Evolutionary conservation across 2,888 invertebrate genomes (phyloP).

Genomic region (Imbricaverruca yamaguchii): DNA sequence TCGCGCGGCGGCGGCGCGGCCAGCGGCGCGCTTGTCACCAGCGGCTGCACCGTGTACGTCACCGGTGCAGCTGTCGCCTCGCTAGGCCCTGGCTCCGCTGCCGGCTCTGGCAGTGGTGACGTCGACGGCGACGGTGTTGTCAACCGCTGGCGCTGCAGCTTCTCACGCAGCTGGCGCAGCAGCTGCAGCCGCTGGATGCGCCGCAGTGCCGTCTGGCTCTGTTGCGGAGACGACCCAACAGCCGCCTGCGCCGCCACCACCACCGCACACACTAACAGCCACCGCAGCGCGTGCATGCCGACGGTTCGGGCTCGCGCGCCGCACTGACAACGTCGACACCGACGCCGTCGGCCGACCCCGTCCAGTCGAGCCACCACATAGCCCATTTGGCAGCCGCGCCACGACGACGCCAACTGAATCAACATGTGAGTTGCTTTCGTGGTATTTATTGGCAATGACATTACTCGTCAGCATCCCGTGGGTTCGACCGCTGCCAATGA

Average conservation of each 20-base stretch:
- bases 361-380: not conserved
- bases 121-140: slow-evolving; percentile 22
- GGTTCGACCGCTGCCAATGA: too few species aligned
- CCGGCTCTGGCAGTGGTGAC: slow-evolving; percentile 27
- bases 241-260: not conserved
- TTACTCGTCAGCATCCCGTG: not conserved
- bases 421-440: not conserved
- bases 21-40: not conserved
- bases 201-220: not conserved
- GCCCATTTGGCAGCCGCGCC: not conserved
- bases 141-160: not conserved
- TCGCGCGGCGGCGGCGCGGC: not conserved
- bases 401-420: not conserved
- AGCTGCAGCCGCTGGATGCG: not conserved
- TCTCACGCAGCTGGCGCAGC: not conserved
- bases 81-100: slow-evolving; percentile 15
- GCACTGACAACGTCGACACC: not conserved
- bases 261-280: not conserved
- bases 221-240: not conserved
- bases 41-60: not conserved
- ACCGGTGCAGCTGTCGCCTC: not conserved
- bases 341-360: not conserved
- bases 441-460: not conserved
- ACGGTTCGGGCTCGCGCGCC: too few species aligned
- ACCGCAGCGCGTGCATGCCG: not conserved